Percentiles rank a stretch among this genome's conserved stretches.
phyloP scores from a whole-genome alignment of 2,113 vertebrate species.

The Microtus richardsoni region DNA sequence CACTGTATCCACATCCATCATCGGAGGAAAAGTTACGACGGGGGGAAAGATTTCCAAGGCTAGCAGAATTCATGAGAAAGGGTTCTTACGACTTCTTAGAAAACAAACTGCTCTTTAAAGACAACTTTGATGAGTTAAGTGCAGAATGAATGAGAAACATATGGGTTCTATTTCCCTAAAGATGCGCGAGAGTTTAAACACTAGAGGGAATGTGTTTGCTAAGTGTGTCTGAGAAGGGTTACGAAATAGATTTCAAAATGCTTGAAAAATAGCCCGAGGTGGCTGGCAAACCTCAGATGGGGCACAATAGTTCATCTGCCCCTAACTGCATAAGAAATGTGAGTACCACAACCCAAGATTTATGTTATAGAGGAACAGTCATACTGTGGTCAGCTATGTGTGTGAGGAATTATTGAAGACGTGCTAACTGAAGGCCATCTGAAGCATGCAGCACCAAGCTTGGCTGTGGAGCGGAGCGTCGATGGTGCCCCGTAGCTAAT shows the following conservation, averaged over 20 bases:
- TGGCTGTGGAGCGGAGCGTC: background rate
- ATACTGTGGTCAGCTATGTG: slow-evolving; percentile 29
- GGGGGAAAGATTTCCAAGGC: slow-evolving; percentile 20
- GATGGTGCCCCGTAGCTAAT: background rate
- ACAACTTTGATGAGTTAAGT: slow-evolving; percentile 63
- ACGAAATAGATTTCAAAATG: slow-evolving; percentile 69
- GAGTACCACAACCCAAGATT: slow-evolving; percentile 29
- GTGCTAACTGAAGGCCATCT: background rate
- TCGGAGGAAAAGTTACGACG: background rate
- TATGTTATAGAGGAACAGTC: slow-evolving; percentile 54
- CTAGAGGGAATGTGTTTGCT: slow-evolving; percentile 60
- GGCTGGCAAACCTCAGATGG: slow-evolving; percentile 61
- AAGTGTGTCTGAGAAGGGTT: slow-evolving; percentile 66
- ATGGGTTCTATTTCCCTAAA: slow-evolving; percentile 63
- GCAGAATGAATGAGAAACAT: slow-evolving; percentile 64
- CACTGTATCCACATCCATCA: slow-evolving; percentile 27
- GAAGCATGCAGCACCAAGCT: background rate
- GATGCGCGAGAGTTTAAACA: slow-evolving; percentile 71
- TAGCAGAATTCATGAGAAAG: slow-evolving; percentile 40
- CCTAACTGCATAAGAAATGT: slow-evolving; percentile 51
- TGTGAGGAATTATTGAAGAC: slow-evolving; percentile 59
- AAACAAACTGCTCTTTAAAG: slow-evolving; percentile 68
- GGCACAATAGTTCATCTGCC: background rate
- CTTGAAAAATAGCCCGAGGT: slow-evolving; percentile 64
- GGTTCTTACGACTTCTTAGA: slow-evolving; percentile 48